These are phyloP conservation scores for Hylaea fasciaria DNA, from an alignment of 2,888 invertebrate genomes.

Conservation along the genomic window DNA sequence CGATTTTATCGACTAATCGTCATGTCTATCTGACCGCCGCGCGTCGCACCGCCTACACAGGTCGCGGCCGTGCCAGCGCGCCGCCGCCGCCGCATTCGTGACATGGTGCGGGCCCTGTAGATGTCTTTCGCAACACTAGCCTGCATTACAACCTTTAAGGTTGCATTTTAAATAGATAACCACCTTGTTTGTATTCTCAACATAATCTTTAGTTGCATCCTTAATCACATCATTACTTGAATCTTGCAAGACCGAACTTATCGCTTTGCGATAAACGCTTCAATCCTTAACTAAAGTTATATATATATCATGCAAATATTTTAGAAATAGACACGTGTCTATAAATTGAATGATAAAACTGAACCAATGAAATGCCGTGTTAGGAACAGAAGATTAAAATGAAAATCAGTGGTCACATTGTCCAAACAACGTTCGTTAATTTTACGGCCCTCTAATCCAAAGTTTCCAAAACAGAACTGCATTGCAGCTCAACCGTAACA, in stretches of 20 bases:
- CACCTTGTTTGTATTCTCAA: slow-evolving; percentile 12
- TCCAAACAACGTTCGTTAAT: slow-evolving; percentile 24
- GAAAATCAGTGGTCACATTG: slow-evolving; percentile 17
- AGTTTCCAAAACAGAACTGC: slow-evolving; percentile 5
- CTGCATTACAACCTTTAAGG: slow-evolving; percentile 67
- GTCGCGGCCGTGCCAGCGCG: slow-evolving; percentile 72
- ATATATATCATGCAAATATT: too few relatives aligned
- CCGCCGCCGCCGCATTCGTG: slow-evolving; percentile 73
- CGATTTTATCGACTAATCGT: slow-evolving; percentile 7
- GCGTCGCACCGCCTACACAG: slow-evolving; percentile 80
- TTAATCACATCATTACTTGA: neutral
- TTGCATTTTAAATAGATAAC: slow-evolving; percentile 26
- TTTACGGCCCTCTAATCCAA: slow-evolving; percentile 14
- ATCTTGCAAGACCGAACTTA: neutral
- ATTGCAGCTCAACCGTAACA: slow-evolving; percentile 28
- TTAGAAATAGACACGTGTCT: neutral
- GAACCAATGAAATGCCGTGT: slow-evolving; percentile 18
- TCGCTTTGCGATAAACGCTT: too few relatives aligned
- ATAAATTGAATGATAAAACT: slow-evolving; percentile 10
- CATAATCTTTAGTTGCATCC: neutral
- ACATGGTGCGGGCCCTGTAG: slow-evolving; percentile 78
- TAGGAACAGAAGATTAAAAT: slow-evolving; percentile 7
- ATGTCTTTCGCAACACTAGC: slow-evolving; percentile 76
- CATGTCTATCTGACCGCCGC: slow-evolving; percentile 60
- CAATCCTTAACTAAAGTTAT: too few relatives aligned